Evolutionary conservation across 2,888 invertebrate genomes (phyloP), one percentile per base, ranked within the genome.

Genomic region (Chrysolina haemoptera): DNA sequence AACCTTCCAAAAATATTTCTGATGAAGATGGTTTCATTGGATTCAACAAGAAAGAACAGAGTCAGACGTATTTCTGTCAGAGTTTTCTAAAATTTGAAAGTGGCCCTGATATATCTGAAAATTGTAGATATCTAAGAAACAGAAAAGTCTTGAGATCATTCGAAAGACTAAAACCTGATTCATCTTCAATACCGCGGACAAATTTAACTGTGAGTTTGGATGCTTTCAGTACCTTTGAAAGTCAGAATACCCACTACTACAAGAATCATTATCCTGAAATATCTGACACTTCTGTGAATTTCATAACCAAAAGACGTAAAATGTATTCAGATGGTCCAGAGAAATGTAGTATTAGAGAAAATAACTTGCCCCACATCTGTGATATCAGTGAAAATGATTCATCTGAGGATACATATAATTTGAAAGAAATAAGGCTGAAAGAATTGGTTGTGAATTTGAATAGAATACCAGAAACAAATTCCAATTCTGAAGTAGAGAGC

Each of bases 41-140:
- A 43, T 65, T 65, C 50, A 35, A 8, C n/a, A 50, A 27, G 20
- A 14, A 20, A 65, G 64, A 65, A 11, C 64, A 65, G n/a, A 0
- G 9, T 43, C 11, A 18, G 18, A 64, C 0, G 10, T n/a, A 9
- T 63, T 63, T 18, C 4, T 16, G 9, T 1, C 4, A 40, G 27
- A 62, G 40, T 62, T 27, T n/a, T 18, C 22, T 10, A 62, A 27
- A 12, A 18, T 1, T 20, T 55, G 40, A 55, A 43, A 11, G 40
- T 41, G 50, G 43, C 63, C 40, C 40, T 16, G 68, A 69, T 12
- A 18, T 46, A n/a, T 50, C 62, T 18, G 41, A 68, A 40, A 73
- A 43, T 68, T 75, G 62, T 43, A 64, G 73, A 46, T 75, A 71
- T 35, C 65, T 77, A 16, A 68, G 76, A 53, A 72, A 46, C 3